These are phyloP conservation scores for Tetranychus truncatus DNA, from an alignment of 2,888 invertebrate genomes.

Conservation along the genomic window DNA sequence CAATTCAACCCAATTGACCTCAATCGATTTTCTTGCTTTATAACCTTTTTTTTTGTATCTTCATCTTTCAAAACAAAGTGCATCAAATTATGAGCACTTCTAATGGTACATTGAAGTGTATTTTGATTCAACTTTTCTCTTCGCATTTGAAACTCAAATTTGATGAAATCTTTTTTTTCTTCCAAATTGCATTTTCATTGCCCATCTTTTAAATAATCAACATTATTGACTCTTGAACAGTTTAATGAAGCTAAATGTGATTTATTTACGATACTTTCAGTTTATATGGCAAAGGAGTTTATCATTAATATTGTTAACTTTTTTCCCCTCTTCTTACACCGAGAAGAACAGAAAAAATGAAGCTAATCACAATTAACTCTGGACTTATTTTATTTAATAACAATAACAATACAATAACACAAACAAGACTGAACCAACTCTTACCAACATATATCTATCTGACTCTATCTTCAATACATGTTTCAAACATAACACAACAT, in stretches of 20 bases:
- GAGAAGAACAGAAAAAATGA: background rate
- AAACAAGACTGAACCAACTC: background rate
- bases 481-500: background rate
- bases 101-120: background rate
- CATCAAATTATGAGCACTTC: background rate
- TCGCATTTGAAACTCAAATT: no score
- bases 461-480: background rate
- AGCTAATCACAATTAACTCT: background rate
- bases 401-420: background rate
- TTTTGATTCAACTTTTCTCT: no score
- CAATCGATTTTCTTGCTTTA: background rate
- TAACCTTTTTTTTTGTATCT: background rate
- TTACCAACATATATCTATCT: background rate
- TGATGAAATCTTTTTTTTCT: no score
- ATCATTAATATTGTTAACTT: no score
- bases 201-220: no score
- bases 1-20: background rate
- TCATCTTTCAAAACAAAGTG: background rate
- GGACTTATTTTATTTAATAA: no score
- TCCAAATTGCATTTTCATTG: no score
- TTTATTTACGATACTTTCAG: no score
- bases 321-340: no score
- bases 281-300: no score
- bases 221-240: no score
- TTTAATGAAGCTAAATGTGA: no score